A percentile compares a stretch with the other conserved stretches of the same genome.
phyloP scores from a whole-genome alignment of 2,113 vertebrate species.

The Catharus fuscescens region DNA sequence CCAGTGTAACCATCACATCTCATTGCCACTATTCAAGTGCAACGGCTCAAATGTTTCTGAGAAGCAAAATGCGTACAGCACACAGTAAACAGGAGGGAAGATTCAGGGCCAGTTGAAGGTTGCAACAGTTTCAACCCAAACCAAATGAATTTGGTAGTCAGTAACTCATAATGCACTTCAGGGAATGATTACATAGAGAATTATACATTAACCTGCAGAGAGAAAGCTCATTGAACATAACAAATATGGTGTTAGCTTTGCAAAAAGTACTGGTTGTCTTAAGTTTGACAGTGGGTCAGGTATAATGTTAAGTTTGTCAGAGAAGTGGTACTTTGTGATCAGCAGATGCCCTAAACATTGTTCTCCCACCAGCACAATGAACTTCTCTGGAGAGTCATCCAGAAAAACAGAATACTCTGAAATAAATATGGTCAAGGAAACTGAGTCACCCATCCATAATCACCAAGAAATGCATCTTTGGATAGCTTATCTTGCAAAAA shows the following conservation, averaged over 20 bases:
- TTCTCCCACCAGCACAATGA: background rate
- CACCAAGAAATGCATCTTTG: background rate
- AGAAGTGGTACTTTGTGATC: background rate
- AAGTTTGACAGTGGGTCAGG: background rate
- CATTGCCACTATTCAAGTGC: background rate
- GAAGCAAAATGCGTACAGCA: background rate
- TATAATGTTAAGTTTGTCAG: background rate
- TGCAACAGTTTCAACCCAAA: background rate
- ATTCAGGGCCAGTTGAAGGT: background rate
- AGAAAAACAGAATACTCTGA: background rate
- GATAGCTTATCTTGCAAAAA: background rate
- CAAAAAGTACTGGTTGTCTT: background rate
- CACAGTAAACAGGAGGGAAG: background rate
- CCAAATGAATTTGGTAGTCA: background rate
- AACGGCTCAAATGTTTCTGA: background rate
- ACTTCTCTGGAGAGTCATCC: background rate
- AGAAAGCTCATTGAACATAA: background rate
- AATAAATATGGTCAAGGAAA: constrained; percentile 25
- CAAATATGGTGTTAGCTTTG: background rate
- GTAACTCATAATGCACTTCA: constrained; percentile 43
- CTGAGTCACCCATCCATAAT: background rate
- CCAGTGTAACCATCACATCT: background rate
- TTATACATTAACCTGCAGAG: background rate
- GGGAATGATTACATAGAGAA: background rate
- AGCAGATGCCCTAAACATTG: background rate